Base-by-base conservation (phyloP, 1,140 invertebrate genomes). In the Halesus radiatus region DNA sequence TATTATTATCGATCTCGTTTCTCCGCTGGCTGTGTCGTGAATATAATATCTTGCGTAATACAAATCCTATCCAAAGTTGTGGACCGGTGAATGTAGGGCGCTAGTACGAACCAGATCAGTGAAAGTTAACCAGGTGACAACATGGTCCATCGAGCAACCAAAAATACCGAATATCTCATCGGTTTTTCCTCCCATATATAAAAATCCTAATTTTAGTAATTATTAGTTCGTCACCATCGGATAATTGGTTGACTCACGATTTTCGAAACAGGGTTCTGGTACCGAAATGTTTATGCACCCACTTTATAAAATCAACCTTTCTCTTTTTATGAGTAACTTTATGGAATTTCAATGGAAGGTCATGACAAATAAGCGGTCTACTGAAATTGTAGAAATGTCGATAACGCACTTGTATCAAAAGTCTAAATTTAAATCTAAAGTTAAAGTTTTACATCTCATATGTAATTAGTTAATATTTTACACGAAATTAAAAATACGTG, bases 21-120 rank as follows among this genome's bases (percentile, higher is more conserved):
- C 37, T 72, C 68, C 68, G 37, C 22, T 23, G 16, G 68, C 45
- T 23, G 16, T 74, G 72, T 56, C 53, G 53, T 74, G 54, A 32
- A 74, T 56, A 74, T 56, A 18, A 15, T 16, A 56, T n/a, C n/a
- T 74, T 74, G 26, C 52, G 53, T 74, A 74, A 74, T 37, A n/a
- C 32, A 45, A 74, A 22, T 56, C 72, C 72, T 58, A 74, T 74
- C 72, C 22, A 29, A 74, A 74, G 72, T 74, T 74, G 68, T 74
- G 53, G 29, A 29, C 52, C 26, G 37, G 72, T 37, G 15, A 54
- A 74, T 58, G 72, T 74, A 74, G 72, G 72, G 54, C 72, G 54
- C 22, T 74, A 6, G 54, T 74, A n/a, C 37, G 18, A 74, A 56
- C 23, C n/a, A 56, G 52, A 74, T 56, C 53, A 58, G 72, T 74